phyloP scores from a whole-genome alignment of 2,113 vertebrate species.

The Carlito syrichta region DNA sequence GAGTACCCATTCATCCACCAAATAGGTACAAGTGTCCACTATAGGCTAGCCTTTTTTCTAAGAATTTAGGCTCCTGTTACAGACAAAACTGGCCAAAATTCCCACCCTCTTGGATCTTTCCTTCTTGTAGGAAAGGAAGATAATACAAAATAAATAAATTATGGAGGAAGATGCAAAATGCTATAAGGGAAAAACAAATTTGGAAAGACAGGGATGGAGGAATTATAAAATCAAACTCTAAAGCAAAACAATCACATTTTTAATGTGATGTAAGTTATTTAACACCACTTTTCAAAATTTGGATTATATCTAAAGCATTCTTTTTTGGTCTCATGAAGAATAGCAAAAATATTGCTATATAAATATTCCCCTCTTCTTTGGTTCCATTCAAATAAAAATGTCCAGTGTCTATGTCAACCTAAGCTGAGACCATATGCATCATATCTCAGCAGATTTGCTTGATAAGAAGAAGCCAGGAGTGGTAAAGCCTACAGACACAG shows the following conservation, averaged over 20 bases:
- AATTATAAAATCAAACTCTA: not conserved
- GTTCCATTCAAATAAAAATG: not conserved
- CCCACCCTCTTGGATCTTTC: not conserved
- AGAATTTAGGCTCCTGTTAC: not conserved
- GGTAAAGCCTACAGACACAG: not conserved
- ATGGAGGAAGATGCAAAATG: not conserved
- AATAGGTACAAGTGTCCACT: not conserved
- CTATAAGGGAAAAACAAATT: not conserved
- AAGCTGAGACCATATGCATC: not conserved
- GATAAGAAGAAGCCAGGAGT: not conserved
- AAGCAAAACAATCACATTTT: not conserved
- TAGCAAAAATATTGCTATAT: not conserved
- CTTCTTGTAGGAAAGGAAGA: not conserved
- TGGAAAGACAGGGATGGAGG: not conserved
- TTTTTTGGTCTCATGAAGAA: not conserved
- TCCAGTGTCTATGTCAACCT: not conserved
- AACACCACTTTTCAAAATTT: conserved; percentile 1
- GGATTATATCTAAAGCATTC: not conserved
- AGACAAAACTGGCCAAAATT: not conserved
- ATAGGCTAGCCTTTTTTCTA: not conserved
- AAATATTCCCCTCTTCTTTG: not conserved
- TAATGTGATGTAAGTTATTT: not conserved
- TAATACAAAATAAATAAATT: not conserved
- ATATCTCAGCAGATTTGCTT: conserved; percentile 34
- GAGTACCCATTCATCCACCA: not conserved